A percentile compares a stretch with the other conserved stretches of the same genome.
These are phyloP conservation scores for Chrysolina haemoptera DNA, from an alignment of 2,888 invertebrate genomes.

Conservation along the genomic window DNA sequence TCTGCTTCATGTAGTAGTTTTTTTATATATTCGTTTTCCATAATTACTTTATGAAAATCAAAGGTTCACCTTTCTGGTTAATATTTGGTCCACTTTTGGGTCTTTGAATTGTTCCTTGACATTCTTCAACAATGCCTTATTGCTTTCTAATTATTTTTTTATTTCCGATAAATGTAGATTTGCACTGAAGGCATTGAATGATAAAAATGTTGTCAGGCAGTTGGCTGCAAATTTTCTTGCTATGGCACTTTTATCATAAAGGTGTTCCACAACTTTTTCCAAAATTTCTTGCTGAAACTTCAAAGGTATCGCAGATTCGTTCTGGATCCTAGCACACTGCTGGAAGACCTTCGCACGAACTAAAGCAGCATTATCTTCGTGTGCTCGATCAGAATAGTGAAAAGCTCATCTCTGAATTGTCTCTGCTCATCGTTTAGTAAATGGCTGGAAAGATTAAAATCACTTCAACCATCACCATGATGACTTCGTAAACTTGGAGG, in stretches of 20 bases:
- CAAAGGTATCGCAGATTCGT: constrained; percentile 85
- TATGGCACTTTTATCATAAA: constrained; percentile 86
- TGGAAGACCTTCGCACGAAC: constrained; percentile 87
- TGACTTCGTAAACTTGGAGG: constrained; percentile 80
- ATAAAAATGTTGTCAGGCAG: constrained; percentile 83
- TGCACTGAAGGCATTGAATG: constrained; percentile 89
- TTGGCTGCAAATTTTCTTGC: constrained; percentile 90
- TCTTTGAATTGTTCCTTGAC: constrained; percentile 74
- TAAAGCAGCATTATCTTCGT: constrained; percentile 88
- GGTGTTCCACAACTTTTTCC: constrained; percentile 77
- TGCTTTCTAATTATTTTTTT: constrained; percentile 74
- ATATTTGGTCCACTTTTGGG: constrained; percentile 72
- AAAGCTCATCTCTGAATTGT: constrained; percentile 80
- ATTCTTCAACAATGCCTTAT: constrained; percentile 64
- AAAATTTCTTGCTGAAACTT: constrained; percentile 79
- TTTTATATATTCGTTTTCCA: too few species aligned
- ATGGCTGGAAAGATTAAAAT: constrained; percentile 82
- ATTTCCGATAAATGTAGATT: constrained; percentile 72
- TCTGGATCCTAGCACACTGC: constrained; percentile 85
- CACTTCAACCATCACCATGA: constrained; percentile 88
- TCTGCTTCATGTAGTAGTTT: too few species aligned
- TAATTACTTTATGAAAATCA: too few species aligned
- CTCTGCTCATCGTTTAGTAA: constrained; percentile 66
- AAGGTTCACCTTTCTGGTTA: too few species aligned
- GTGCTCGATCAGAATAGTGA: constrained; percentile 86